Percentiles rank a stretch among this genome's conserved stretches.
phyloP scores from a whole-genome alignment of 2,797 vertebrate genomes.

The Neomorphus geoffroyi region DNA sequence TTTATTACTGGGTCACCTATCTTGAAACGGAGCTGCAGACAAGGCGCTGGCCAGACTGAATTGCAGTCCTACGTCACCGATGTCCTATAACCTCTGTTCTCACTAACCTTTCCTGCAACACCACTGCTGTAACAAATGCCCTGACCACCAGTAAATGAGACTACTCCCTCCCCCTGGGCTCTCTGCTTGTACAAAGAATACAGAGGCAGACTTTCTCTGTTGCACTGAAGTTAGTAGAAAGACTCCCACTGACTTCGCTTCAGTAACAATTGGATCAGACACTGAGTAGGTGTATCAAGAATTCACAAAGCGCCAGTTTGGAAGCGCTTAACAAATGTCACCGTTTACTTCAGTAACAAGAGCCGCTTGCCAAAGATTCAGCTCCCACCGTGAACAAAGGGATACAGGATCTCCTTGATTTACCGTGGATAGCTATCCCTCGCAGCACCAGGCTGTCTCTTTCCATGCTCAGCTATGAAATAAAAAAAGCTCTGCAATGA shows the following conservation, averaged over 20 bases:
- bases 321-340: background rate
- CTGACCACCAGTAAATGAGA: background rate
- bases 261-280: background rate
- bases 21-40: background rate
- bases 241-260: background rate
- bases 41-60: background rate
- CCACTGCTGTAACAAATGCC: background rate
- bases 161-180: fast-evolving
- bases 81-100: background rate
- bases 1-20: background rate
- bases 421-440: background rate
- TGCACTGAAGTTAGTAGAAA: background rate
- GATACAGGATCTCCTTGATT: background rate
- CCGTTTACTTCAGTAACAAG: background rate
- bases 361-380: background rate
- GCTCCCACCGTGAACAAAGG: background rate
- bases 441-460: background rate
- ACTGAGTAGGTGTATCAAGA: fast-evolving
- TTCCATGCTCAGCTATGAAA: background rate
- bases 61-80: background rate
- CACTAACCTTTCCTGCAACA: background rate
- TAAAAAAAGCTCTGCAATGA: background rate
- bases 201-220: background rate
- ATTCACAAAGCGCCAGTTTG: background rate
- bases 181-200: background rate